Base-by-base conservation (phyloP, 2,888 invertebrate species). In the Sminthurinus aureus region DNA sequence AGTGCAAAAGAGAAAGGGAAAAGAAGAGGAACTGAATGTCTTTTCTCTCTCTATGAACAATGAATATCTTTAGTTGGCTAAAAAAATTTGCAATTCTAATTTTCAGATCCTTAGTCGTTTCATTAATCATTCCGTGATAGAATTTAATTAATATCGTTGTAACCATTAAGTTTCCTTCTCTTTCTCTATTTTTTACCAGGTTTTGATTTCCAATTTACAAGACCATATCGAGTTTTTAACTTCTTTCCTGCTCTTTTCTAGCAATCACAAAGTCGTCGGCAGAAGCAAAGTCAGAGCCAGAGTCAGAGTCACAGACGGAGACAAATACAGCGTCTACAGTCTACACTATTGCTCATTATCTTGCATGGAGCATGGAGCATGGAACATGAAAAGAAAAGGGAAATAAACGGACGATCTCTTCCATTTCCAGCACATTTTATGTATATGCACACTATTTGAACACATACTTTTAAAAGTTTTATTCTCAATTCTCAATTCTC, bases 71-170 rank as follows among this genome's bases (percentile, higher is more conserved):
- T 58, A 75, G 75, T 51, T 58, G 26, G 38, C 38, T 38, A 50
- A 38, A 51, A 82, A 67, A 82, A 82, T 82, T 82, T 76, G 82
- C 82, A 82, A 82, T 82, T 82, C 82, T 77, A 82, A 81, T 81
- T 81, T 81, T 2, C 20, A 82, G 75, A 24, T 58, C 75, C 75
- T 67, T 77, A 75, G 82, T 82, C 77, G 76, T 82, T 82, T 77
- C 82, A 82, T 82, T 82, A 82, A 82, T 82, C 82, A 82, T 82
- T 82, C 52, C 18, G 67, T 82, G 82, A 82, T 82, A 76, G 82
- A 82, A 82, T 82, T 82, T 82, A 82, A 82, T 82, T 82, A 82
- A 67, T 82, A 52, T 82, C 66, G 82, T 66, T 77, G 51, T 82
- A 82, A 69, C 76, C 58, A 82, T 51, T 80, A 80, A 80, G 80